Evolutionary conservation across 1,140 invertebrate species (phyloP).

Genomic region (Drosophila chauvacae): DNA sequence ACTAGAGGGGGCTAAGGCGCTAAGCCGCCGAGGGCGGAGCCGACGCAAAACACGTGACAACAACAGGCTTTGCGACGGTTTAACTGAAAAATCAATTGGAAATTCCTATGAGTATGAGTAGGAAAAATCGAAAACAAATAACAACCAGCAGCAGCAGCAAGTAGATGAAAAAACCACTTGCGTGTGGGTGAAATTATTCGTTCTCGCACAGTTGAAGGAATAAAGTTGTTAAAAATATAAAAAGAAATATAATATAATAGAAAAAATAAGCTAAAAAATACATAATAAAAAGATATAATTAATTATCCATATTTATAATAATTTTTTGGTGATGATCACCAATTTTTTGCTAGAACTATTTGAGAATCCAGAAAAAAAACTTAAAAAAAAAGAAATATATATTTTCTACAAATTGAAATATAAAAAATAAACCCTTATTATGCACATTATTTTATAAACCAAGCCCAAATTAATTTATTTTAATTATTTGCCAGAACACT

Average conservation of each 20-base stretch:
- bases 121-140: slow-evolving; percentile 36
- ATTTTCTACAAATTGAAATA: too few species aligned
- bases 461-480: not conserved
- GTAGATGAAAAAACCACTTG: slow-evolving; percentile 37
- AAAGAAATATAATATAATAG: not conserved
- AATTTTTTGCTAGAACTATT: not conserved
- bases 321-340: not conserved
- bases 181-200: slow-evolving; percentile 24
- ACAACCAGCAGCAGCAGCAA: slow-evolving; percentile 13
- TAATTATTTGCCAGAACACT: not conserved
- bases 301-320: not conserved
- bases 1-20: not conserved
- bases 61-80: slow-evolving; percentile 26
- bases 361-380: not conserved
- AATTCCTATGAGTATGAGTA: slow-evolving; percentile 58
- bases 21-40: not conserved
- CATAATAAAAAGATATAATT: not conserved
- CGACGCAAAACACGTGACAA: slow-evolving; percentile 57
- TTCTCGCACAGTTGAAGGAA: slow-evolving; percentile 1
- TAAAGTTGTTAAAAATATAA: not conserved
- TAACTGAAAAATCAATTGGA: slow-evolving; percentile 67
- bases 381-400: not conserved
- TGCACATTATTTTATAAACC: not conserved
- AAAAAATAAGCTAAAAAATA: not conserved
- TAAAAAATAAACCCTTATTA: not conserved